Evolutionary conservation across 2,797 vertebrate genomes (phyloP).

Genomic region (Urosaurus nigricauda): DNA sequence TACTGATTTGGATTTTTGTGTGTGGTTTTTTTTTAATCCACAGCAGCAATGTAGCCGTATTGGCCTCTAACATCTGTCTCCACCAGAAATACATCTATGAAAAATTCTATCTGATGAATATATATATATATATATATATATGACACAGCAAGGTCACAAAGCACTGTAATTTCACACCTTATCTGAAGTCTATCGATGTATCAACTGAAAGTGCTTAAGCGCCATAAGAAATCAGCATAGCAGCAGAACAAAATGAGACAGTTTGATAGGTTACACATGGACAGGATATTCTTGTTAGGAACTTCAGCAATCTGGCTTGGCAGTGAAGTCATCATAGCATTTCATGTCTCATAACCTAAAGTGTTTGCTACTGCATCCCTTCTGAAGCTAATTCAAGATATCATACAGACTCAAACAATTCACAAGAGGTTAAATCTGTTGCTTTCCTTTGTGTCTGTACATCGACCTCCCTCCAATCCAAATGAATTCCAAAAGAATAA

Average conservation of each 20-base stretch:
- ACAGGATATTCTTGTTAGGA: not conserved
- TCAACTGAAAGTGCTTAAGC: constrained; percentile 17
- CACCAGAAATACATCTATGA: not conserved
- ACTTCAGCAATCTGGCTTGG: not conserved
- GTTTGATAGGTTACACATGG: not conserved
- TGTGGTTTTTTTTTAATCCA: not conserved
- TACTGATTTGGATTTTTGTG: not conserved
- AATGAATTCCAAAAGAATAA: constrained; percentile 1
- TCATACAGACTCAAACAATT: constrained; percentile 24
- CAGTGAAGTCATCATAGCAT: not conserved
- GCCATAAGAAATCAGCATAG: not conserved
- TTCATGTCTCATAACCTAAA: not conserved
- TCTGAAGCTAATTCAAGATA: not conserved
- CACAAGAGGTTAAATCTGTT: not conserved
- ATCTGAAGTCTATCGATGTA: not conserved
- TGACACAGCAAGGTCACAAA: not conserved
- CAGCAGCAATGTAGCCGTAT: not conserved
- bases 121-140: not conserved
- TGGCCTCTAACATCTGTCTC: not conserved
- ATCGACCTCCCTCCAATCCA: not conserved
- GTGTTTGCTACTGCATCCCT: not conserved
- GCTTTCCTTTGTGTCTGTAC: not conserved
- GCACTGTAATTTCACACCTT: not conserved
- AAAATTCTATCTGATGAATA: not conserved
- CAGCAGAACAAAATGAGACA: not conserved